Conservation (phyloP, 2,113 vertebrate species). For the Aplodontia rufa region DNA sequence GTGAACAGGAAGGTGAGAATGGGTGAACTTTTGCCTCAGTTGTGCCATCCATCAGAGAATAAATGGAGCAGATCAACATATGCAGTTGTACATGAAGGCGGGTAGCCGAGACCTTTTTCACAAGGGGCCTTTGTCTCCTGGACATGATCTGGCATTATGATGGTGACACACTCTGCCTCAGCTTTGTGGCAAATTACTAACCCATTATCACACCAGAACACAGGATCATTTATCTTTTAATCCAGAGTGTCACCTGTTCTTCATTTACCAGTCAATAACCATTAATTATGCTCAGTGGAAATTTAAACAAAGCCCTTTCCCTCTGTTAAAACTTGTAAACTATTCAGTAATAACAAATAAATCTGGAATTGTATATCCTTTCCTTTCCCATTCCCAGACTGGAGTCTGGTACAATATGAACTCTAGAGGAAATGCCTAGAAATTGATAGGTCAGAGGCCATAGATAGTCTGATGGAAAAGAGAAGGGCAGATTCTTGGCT, state of each 20-base stretch:
- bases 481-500: constrained; percentile 75
- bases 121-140: constrained; percentile 94
- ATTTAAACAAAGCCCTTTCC: constrained; percentile 87
- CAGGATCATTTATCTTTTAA: constrained; percentile 90
- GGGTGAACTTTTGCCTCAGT: constrained; percentile 94
- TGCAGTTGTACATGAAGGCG: constrained; percentile 88
- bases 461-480: constrained; percentile 77
- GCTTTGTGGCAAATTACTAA: constrained; percentile 89
- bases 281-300: constrained; percentile 89
- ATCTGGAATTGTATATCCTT: constrained; percentile 81
- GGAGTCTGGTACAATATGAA: constrained; percentile 80
- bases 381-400: constrained; percentile 77
- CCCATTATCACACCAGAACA: constrained; percentile 91
- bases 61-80: constrained; percentile 94
- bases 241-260: constrained; percentile 90
- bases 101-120: constrained; percentile 87
- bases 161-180: constrained; percentile 79
- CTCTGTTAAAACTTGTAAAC: constrained; percentile 86
- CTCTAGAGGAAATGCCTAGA: constrained; percentile 89
- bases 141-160: constrained; percentile 89
- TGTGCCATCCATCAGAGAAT: constrained; percentile 93
- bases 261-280: constrained; percentile 91
- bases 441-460: constrained; percentile 88
- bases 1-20: constrained; percentile 96
- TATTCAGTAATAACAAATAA: constrained; percentile 88